A percentile compares a stretch with the other conserved stretches of the same genome.
Evolutionary conservation across 37 sponge, comb jelly and placozoan genomes (phyloP).

Genomic region (Bolinopsis microptera): DNA sequence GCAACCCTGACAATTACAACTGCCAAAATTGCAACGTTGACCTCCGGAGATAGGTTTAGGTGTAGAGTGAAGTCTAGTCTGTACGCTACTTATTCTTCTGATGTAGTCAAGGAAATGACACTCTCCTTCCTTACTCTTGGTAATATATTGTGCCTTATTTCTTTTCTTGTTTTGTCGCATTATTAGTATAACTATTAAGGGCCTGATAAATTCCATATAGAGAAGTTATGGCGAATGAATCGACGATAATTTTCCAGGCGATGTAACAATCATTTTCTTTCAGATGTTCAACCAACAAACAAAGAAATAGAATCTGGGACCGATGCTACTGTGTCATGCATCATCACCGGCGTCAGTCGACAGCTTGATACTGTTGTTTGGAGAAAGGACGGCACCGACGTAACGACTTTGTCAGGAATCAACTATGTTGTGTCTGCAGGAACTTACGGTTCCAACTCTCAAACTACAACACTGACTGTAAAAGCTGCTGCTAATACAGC

Average conservation of each 20-base stretch:
- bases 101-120: background rate
- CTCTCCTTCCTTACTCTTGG: background rate
- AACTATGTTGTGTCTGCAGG: background rate
- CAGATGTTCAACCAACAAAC: background rate
- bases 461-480: background rate
- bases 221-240: no score
- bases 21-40: background rate
- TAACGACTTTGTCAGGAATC: background rate
- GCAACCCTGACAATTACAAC: background rate
- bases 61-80: background rate
- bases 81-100: constrained; percentile 5
- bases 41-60: background rate
- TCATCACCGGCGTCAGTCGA: background rate
- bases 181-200: no score
- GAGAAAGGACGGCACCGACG: background rate
- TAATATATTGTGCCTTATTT: no score
- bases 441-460: constrained; percentile 16
- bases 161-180: no score
- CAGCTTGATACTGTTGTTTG: constrained; percentile 1
- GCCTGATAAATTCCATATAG: no score
- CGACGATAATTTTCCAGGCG: no score
- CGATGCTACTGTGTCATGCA: background rate
- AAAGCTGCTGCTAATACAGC: background rate
- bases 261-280: no score
- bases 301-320: constrained; percentile 15